Evolutionary conservation across 2,797 vertebrate species (phyloP), one percentile per base, ranked within the genome.

Genomic region (Cynopterus sphinx): DNA sequence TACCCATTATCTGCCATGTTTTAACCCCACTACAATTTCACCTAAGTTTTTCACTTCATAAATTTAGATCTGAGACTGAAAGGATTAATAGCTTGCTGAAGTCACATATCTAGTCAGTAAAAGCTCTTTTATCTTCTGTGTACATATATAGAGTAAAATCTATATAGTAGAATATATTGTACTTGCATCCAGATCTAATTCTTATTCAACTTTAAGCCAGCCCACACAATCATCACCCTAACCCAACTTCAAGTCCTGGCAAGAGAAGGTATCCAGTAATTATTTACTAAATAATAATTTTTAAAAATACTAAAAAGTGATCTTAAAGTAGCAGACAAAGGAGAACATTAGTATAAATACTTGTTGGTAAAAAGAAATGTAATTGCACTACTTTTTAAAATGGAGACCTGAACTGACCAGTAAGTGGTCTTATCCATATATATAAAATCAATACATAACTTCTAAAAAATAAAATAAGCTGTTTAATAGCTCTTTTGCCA

Each of bases 181-280:
- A 26, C 53, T 78, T 87, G 73, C 28, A 63, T 90, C 81, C 57
- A 92, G 22, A 97, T 85, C 49, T 92, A 91, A 93, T 77, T 96
- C 61, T 73, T 84, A 83, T 17, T 90, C 75, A 68, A 46, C 51
- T 93, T 59, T 87, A 94, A 89, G 43, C 49, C 70, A 87, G 36
- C 33, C 53, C 13, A 73, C 13, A 68, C 6, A 39, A 90, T 53
- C 43, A 55, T 88, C 9, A 79, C 33, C 43, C 31, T 61, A 90
- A 81, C 41, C 87, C 41, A 91, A 53, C 70, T 68, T 77, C 53
- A 93, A 95, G 63, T 46, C 36, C 77, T 71, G 9, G 55, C 59
- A 68, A 87, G 11, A 77, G 31, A 89, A 90, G 51, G 4, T 68
- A 95, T 31, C 78, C 67, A 87, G 22, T 63, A 90, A 67, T 82